A percentile compares a stretch with the other conserved stretches of the same genome.
These are phyloP conservation scores for Pseudorasbora parva DNA, from an alignment of 2,113 vertebrate genomes.

Conservation along the genomic window DNA sequence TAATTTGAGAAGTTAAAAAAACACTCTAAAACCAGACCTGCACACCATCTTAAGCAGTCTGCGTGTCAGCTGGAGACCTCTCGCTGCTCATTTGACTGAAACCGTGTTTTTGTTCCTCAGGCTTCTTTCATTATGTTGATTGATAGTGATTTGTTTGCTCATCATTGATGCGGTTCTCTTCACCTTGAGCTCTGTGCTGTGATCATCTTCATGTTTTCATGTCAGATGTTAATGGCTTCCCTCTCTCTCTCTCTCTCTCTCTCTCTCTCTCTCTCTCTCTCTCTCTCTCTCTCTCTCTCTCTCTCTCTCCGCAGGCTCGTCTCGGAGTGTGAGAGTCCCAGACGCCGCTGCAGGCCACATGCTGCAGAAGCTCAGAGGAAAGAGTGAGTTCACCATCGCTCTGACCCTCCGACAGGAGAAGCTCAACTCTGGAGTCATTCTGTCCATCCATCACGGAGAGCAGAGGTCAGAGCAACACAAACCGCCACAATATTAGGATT, in stretches of 20 bases:
- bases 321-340: conserved; percentile 89
- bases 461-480: conserved; percentile 79
- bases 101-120: not conserved
- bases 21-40: not conserved
- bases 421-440: conserved; percentile 94
- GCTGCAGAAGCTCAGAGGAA: conserved; percentile 93
- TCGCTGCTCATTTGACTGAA: not conserved
- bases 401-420: conserved; percentile 89
- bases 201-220: conserved; percentile 39
- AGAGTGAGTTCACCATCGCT: conserved; percentile 91
- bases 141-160: not conserved
- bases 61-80: not conserved
- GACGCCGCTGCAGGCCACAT: conserved; percentile 81
- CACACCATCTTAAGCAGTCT: too few species aligned
- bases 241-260: too few species aligned
- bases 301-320: conserved; percentile 77
- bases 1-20: too few species aligned
- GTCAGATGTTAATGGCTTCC: not conserved
- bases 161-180: not conserved
- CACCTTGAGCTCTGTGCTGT: not conserved
- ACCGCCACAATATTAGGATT: too few species aligned
- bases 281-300: conserved; percentile 57
- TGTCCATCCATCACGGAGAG: conserved; percentile 92
- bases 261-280: conserved; percentile 52
- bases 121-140: not conserved